A percentile compares a stretch with the other conserved stretches of the same genome.
These are phyloP conservation scores for Virgularia gustaviana DNA, from an alignment of 92 coral and sea anemone genomes.

Conservation along the genomic window DNA sequence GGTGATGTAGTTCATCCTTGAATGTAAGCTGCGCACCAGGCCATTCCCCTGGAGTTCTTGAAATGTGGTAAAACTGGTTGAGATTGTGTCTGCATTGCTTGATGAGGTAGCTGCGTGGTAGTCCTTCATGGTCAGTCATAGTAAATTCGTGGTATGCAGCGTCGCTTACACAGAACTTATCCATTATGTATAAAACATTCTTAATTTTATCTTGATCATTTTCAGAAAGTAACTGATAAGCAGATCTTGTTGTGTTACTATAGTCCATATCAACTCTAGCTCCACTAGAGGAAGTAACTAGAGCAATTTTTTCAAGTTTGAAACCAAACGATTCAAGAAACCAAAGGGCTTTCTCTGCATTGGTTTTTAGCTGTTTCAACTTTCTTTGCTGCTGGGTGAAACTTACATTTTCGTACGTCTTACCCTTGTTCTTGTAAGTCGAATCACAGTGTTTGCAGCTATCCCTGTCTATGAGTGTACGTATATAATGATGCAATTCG, in stretches of 20 bases:
- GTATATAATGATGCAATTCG: slow-evolving; percentile 23
- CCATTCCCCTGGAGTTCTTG: slow-evolving; percentile 54
- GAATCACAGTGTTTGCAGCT: slow-evolving; percentile 35
- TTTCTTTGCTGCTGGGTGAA: slow-evolving; percentile 36
- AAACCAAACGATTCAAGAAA: slow-evolving; percentile 42
- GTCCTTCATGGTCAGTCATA: slow-evolving; percentile 38
- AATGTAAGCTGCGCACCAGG: slow-evolving; percentile 59
- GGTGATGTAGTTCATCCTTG: slow-evolving; percentile 45
- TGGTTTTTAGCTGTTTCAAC: slow-evolving; percentile 24
- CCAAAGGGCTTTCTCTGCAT: slow-evolving; percentile 45
- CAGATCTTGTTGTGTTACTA: slow-evolving; percentile 14
- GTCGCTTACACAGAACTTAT: slow-evolving; percentile 52
- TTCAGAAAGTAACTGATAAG: slow-evolving; percentile 16
- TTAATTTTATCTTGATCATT: slow-evolving; percentile 28
- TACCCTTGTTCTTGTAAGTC: slow-evolving; percentile 6
- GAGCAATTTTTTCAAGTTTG: slow-evolving; percentile 15
- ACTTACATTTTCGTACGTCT: slow-evolving; percentile 19
- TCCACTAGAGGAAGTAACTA: slow-evolving; percentile 1
- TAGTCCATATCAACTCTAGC: slow-evolving; percentile 6
- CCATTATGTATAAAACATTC: slow-evolving; percentile 46
- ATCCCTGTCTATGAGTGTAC: slow-evolving; percentile 28
- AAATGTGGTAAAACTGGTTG: slow-evolving; percentile 32
- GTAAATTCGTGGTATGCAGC: slow-evolving; percentile 49
- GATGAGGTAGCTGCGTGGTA: slow-evolving; percentile 38
- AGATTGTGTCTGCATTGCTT: slow-evolving; percentile 52